These are phyloP conservation scores for Tinamus major DNA, from an alignment of 2,797 vertebrate species.

Conservation along the genomic window DNA sequence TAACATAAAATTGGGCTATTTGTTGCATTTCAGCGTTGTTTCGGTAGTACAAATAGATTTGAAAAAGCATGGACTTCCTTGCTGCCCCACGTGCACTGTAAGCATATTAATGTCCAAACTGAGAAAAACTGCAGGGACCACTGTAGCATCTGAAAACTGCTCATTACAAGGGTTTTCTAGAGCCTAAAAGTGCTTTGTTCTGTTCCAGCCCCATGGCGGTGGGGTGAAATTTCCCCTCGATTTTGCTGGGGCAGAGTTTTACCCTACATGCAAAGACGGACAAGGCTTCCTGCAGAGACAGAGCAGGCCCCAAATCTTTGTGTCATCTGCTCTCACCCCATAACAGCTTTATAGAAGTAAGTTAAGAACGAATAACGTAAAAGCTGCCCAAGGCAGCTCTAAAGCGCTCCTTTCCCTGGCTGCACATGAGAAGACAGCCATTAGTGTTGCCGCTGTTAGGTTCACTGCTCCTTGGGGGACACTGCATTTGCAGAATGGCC, in stretches of 20 bases:
- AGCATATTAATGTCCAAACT: background rate
- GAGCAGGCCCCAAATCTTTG: background rate
- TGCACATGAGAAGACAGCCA: conserved; percentile 68
- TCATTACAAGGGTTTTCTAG: background rate
- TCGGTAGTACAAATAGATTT: background rate
- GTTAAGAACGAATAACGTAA: conserved; percentile 61
- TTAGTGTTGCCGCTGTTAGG: conserved; percentile 61
- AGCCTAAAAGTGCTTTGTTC: background rate
- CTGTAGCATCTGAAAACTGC: background rate
- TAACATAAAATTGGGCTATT: background rate
- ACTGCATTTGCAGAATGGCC: conserved; percentile 51
- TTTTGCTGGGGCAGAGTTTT: background rate
- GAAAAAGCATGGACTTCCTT: background rate
- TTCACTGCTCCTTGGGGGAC: conserved; percentile 66
- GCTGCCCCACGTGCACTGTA: background rate
- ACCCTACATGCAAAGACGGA: background rate
- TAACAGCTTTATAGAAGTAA: conserved; percentile 58
- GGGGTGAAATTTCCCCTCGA: background rate
- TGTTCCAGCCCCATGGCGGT: background rate
- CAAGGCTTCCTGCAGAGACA: background rate
- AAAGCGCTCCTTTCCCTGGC: conserved; percentile 54
- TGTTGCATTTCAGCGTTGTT: background rate
- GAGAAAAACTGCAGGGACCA: background rate
- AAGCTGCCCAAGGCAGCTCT: conserved; percentile 62
- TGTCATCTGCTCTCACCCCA: conserved; percentile 47